Base-by-base conservation (phyloP, 1,140 invertebrate genomes). In the Aphaenogaster floridana region DNA sequence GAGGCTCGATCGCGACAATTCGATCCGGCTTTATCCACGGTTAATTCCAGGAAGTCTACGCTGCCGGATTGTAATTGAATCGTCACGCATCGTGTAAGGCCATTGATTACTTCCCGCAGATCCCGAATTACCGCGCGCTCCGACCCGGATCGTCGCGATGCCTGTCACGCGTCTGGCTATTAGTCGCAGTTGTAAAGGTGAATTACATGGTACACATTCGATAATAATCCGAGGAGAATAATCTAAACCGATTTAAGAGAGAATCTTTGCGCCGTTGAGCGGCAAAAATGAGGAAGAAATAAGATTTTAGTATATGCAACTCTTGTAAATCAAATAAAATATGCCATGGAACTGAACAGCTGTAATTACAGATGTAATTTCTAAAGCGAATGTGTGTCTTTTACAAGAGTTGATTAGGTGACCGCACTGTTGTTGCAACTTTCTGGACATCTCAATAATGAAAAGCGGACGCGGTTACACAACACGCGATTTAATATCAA, bases 41-140 rank as follows among this genome's bases (percentile, higher is more conserved):
- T 88, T 91, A 91, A 91, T 90, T 86, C 90, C 77, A 45, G 89
- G 81, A 88, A 90, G 89, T 90, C 86, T 59, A 74, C 90, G 86
- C 88, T 66, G 89, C 85, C 89, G 89, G 78, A 69, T 76, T 42
- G 90, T 91, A 91, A 91, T 91, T 90, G 90, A 91, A 91, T 91
- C 90, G 90, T 91, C 89, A 91, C 90, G 90, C 90, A 90, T 83
- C 90, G 89, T 79, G 89, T 77, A 90, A 85, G 77, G 81, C 89
- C 89, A 91, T 91, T 86, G 89, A 91, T 91, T 91, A 88, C 90
- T 91, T 81, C 89, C 81, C 78, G 77, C 77, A 80, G 36, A 78
- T 61, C 45, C 57, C 79, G 89, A 86, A 90, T 86, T 87, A 78
- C 79, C 11, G 36, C 45, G 76, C 78, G 45, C 34, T 36, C 54